These are phyloP conservation scores for Cenopis cana DNA, from an alignment of 2,888 invertebrate species.

Conservation along the genomic window DNA sequence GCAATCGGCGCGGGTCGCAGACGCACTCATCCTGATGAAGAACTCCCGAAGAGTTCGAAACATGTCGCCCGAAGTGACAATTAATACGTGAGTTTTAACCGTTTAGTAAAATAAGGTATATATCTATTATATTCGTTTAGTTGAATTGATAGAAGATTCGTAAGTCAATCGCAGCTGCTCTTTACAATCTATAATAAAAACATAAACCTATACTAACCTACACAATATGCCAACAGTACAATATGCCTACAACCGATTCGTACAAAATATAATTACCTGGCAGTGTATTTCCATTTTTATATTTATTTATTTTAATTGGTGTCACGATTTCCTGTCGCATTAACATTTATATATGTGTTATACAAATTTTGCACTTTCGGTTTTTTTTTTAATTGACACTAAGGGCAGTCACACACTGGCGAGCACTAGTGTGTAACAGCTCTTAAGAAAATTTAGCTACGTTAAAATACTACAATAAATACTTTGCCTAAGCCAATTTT, in stretches of 20 bases:
- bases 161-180: constrained; percentile 42
- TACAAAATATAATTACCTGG: constrained; percentile 55
- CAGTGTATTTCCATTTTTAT: constrained; percentile 51
- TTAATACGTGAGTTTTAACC: too few relatives aligned
- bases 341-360: constrained; percentile 44
- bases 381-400: constrained; percentile 44
- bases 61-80: too few relatives aligned
- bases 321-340: constrained; percentile 47
- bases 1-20: too few relatives aligned
- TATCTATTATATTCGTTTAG: neutral
- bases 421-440: constrained; percentile 32
- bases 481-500: constrained; percentile 50
- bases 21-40: too few relatives aligned
- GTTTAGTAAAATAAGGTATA: too few relatives aligned
- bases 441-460: constrained; percentile 40
- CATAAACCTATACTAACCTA: constrained; percentile 54
- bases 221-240: constrained; percentile 48
- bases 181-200: constrained; percentile 47
- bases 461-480: constrained; percentile 49
- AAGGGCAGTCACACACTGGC: constrained; percentile 35
- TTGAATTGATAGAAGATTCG: neutral
- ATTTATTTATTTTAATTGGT: constrained; percentile 48
- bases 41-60: too few relatives aligned
- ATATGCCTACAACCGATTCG: constrained; percentile 49
- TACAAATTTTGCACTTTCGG: constrained; percentile 46